Conservation (phyloP, 2,888 invertebrate genomes). For the Pseudococcus jackbeardsleyi region DNA sequence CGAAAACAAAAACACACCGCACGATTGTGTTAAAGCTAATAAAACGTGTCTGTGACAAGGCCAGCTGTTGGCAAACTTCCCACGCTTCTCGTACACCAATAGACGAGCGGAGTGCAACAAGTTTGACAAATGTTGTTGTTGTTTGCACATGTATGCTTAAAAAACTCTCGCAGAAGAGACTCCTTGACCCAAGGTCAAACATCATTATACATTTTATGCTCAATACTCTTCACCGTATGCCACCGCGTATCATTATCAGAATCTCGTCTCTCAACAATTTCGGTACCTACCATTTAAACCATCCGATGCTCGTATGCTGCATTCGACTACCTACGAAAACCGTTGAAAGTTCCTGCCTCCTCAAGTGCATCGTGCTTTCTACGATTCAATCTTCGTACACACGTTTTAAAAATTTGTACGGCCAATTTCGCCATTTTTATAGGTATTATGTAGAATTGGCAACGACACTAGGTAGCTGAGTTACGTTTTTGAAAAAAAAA, state of each 20-base stretch:
- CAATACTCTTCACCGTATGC: conserved; percentile 34
- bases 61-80: conserved; percentile 60
- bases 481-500: conserved; percentile 1
- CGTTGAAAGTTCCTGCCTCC: no score
- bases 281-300: background rate
- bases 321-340: no score
- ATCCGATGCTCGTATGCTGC: no score
- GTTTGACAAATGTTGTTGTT: conserved; percentile 62
- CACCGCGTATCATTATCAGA: background rate
- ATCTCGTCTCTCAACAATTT: background rate
- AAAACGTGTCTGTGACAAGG: conserved; percentile 58
- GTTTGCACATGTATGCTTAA: conserved; percentile 57
- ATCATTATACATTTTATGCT: conserved; percentile 58
- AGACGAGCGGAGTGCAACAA: conserved; percentile 49
- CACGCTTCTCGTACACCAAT: conserved; percentile 48
- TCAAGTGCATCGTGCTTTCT: no score
- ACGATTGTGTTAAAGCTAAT: conserved; percentile 55
- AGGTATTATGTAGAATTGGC: conserved; percentile 11
- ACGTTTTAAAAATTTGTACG: no score
- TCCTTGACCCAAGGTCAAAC: conserved; percentile 61
- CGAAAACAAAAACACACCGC: conserved; percentile 49
- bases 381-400: no score
- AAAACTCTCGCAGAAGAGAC: conserved; percentile 55
- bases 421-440: conserved; percentile 2
- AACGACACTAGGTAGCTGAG: conserved; percentile 1